Conservation (phyloP, 1,140 invertebrate genomes). For the Zaprionus ornatus region DNA sequence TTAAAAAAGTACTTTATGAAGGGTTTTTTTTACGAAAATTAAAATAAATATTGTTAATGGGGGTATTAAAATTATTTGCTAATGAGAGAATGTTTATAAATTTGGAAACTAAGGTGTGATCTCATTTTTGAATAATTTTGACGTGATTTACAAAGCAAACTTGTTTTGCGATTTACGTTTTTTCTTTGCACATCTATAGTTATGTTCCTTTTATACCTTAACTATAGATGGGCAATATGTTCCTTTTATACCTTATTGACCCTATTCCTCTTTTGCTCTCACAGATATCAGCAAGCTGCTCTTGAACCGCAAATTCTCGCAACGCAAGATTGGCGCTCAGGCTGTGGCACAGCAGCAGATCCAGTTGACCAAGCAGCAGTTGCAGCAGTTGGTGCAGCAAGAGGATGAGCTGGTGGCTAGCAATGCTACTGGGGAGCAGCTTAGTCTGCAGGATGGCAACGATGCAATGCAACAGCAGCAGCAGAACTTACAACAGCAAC, state of each 20-base stretch:
- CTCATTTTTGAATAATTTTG: background rate
- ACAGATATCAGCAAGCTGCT: constrained; percentile 76
- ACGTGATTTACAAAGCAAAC: background rate
- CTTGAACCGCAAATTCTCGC: constrained; percentile 76
- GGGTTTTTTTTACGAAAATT: too few species aligned
- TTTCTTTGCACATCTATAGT: too few species aligned
- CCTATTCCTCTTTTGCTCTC: constrained; percentile 20
- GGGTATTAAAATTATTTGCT: background rate
- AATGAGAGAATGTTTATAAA: background rate
- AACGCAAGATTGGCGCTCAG: constrained; percentile 70
- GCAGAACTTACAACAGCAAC: constrained; percentile 57
- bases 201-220: background rate
- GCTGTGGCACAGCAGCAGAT: constrained; percentile 65
- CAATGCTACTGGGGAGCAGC: constrained; percentile 47
- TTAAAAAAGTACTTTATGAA: background rate
- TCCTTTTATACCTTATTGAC: background rate
- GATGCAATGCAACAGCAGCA: constrained; percentile 52
- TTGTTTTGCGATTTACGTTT: background rate
- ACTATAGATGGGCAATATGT: too few species aligned
- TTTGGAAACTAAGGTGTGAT: background rate
- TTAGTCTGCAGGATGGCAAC: constrained; percentile 45
- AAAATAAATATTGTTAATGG: too few species aligned
- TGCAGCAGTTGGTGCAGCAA: constrained; percentile 68
- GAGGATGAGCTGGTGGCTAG: constrained; percentile 64
- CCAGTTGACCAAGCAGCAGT: constrained; percentile 75